A percentile compares a stretch with the other conserved stretches of the same genome.
These are phyloP conservation scores for mouse (Mus musculus) DNA, from an alignment of 2,113 vertebrate species.

Conservation along the genomic window DNA sequence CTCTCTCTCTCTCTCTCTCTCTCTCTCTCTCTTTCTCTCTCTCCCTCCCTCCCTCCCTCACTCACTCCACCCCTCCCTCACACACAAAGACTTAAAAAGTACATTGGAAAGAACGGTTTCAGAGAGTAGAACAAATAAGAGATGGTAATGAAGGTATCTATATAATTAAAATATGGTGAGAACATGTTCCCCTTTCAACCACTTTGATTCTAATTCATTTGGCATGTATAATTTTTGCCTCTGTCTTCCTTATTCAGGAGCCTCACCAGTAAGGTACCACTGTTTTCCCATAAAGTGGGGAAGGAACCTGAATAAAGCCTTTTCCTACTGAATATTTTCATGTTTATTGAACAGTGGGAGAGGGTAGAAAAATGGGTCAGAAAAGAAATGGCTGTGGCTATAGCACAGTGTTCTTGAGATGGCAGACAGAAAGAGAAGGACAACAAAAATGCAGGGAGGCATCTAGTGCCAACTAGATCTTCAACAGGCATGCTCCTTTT, in stretches of 20 bases:
- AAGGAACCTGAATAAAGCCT: neutral
- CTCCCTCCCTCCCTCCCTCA: no score
- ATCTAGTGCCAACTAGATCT: accelerated
- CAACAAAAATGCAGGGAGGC: no score
- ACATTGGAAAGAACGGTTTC: neutral
- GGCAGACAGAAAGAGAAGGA: neutral
- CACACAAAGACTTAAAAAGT: neutral
- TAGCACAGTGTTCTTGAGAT: neutral
- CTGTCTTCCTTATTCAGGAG: neutral
- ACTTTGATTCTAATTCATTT: neutral
- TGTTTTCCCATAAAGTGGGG: neutral
- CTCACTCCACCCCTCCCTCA: no score
- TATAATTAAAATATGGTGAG: neutral
- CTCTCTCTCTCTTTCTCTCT: no score
- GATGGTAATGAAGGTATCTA: neutral
- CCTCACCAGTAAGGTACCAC: neutral
- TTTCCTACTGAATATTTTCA: neutral
- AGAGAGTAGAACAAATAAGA: neutral
- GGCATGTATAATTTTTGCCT: neutral
- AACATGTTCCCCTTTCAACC: neutral
- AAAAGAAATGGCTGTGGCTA: neutral
- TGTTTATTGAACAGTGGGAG: neutral
- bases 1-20: no score
- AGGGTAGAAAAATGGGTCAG: neutral
- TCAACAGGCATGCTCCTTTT: neutral